phyloP scores from a whole-genome alignment of 2,888 invertebrate species.

The Quadroppia sp. region DNA sequence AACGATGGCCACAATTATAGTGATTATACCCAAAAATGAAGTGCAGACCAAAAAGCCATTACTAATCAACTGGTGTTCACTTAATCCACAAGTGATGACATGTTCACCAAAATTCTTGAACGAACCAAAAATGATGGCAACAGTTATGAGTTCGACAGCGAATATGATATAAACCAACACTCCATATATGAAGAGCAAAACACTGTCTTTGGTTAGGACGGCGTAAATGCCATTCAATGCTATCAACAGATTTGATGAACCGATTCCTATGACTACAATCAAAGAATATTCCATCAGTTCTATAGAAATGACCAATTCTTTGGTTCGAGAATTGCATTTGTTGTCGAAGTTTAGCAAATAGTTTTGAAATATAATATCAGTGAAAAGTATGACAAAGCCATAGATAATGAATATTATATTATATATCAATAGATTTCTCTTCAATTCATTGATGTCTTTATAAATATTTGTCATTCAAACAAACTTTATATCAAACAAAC shows the following conservation, averaged over 20 bases:
- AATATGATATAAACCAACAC: slow-evolving; percentile 9
- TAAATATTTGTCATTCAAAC: slow-evolving; percentile 7
- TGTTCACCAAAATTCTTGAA: slow-evolving; percentile 21
- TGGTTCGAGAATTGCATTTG: neutral
- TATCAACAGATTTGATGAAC: slow-evolving; percentile 14
- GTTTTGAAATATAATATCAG: slow-evolving; percentile 29
- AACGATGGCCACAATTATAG: neutral
- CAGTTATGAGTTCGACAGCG: slow-evolving; percentile 13
- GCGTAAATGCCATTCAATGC: slow-evolving; percentile 28
- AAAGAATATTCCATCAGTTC: slow-evolving; percentile 13
- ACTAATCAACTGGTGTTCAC: neutral
- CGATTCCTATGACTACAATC: neutral
- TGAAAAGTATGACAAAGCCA: slow-evolving; percentile 1
- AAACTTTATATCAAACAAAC: neutral
- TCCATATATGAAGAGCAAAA: neutral
- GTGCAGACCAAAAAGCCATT: neutral
- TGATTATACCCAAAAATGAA: neutral
- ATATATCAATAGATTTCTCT: slow-evolving; percentile 16
- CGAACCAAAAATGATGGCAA: slow-evolving; percentile 13
- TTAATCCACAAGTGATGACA: neutral
- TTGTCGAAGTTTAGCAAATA: slow-evolving; percentile 24
- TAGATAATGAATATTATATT: slow-evolving; percentile 26
- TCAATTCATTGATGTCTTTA: too few relatives aligned
- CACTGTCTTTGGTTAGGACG: neutral
- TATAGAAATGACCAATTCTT: neutral